phyloP scores from a whole-genome alignment of 2,113 vertebrate genomes.

The Pachypanchax playfairii region DNA sequence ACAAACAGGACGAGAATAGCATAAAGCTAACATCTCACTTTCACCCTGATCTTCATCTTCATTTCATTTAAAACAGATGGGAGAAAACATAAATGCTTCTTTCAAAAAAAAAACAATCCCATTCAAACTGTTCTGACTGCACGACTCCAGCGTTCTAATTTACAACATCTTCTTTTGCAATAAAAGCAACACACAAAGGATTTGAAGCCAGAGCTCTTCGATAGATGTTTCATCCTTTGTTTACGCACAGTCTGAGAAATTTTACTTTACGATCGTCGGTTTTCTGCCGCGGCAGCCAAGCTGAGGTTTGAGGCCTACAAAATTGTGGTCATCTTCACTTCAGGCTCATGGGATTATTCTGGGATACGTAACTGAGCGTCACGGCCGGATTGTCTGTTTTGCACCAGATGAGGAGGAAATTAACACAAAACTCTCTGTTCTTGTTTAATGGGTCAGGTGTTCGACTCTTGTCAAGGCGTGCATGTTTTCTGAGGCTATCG shows the following conservation, averaged over 20 bases:
- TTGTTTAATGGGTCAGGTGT: conserved; percentile 35
- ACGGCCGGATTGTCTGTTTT: conserved; percentile 24
- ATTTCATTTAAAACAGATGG: neutral
- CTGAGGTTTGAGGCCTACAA: conserved; percentile 27
- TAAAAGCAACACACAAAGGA: neutral
- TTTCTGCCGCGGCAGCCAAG: conserved; percentile 10
- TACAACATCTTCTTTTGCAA: neutral
- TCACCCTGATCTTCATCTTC: too few relatives aligned
- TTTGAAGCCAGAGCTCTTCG: neutral
- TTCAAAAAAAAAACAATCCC: too few relatives aligned
- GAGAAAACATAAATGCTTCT: neutral
- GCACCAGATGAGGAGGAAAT: neutral
- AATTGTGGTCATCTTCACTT: conserved; percentile 26
- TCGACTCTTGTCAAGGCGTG: conserved; percentile 29
- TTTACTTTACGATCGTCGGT: conserved; percentile 42
- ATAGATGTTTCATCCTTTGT: conserved; percentile 22
- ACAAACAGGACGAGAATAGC: too few relatives aligned
- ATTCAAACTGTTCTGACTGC: neutral
- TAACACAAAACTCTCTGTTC: conserved; percentile 15
- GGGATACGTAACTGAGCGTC: conserved; percentile 30
- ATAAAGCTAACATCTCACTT: too few relatives aligned
- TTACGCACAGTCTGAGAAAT: conserved; percentile 26
- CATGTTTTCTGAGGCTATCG: conserved; percentile 30
- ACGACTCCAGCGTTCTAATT: conserved; percentile 13
- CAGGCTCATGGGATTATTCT: conserved; percentile 36